Percentiles rank a stretch among this genome's conserved stretches.
phyloP scores from a whole-genome alignment of 2,113 vertebrate genomes.

The Psilopogon haemacephalus region DNA sequence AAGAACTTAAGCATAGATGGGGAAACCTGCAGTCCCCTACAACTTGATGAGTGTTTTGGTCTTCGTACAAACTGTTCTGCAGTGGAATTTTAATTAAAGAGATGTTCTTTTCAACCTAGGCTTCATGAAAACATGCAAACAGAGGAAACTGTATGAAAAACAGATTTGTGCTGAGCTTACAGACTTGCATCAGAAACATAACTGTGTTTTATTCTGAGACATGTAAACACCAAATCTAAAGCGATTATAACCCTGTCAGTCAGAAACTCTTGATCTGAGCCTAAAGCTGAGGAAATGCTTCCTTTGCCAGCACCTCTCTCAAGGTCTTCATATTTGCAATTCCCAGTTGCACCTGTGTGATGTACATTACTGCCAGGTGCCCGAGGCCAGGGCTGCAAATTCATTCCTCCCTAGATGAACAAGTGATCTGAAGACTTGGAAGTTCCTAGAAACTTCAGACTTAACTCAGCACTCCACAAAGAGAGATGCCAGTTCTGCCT shows the following conservation, averaged over 20 bases:
- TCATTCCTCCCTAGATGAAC: neutral
- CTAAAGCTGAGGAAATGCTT: neutral
- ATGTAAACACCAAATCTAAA: neutral
- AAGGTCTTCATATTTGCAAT: neutral
- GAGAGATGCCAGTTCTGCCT: neutral
- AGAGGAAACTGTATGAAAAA: neutral
- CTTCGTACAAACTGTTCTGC: neutral
- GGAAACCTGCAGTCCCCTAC: neutral
- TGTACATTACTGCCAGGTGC: neutral
- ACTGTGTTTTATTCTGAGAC: neutral
- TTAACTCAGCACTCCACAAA: neutral
- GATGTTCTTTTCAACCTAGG: neutral
- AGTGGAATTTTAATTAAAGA: slow-evolving; percentile 1
- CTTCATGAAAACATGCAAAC: neutral
- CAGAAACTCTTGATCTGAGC: neutral
- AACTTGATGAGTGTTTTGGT: neutral
- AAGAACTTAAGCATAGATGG: neutral
- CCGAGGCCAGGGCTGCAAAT: neutral
- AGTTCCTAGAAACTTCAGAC: neutral
- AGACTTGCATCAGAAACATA: neutral
- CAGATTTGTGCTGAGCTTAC: neutral
- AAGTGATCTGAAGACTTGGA: neutral
- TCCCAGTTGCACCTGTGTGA: neutral
- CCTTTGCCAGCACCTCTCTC: neutral
- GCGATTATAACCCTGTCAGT: neutral